Evolutionary conservation across 2,888 invertebrate species (phyloP).

Genomic region (Monopis laevigella): DNA sequence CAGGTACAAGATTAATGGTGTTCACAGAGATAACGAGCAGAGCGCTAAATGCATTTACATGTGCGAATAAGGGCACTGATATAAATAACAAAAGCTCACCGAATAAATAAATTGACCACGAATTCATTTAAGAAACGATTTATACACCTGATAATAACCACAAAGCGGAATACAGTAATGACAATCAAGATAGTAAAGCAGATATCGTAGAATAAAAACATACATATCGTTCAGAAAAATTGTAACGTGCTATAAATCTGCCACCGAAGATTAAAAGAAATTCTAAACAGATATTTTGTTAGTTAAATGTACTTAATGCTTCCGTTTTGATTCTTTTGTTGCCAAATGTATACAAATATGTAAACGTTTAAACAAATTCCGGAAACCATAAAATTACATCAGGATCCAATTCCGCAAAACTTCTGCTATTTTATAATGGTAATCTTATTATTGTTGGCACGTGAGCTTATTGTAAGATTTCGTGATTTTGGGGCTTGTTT

Average conservation of each 20-base stretch:
- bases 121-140: constrained; percentile 10
- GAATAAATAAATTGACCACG: constrained; percentile 11
- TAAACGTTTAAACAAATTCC: constrained; percentile 31
- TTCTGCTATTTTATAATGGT: constrained; percentile 29
- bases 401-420: constrained; percentile 25
- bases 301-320: constrained; percentile 28
- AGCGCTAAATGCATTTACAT: constrained; percentile 65
- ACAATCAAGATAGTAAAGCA: neutral
- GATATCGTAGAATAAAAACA: neutral
- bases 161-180: neutral
- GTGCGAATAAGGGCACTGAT: constrained; percentile 59
- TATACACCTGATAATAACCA: constrained; percentile 1
- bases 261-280: neutral
- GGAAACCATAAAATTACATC: constrained; percentile 44
- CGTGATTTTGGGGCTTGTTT: constrained; percentile 7
- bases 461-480: constrained; percentile 42
- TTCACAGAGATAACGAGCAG: constrained; percentile 54
- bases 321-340: constrained; percentile 31
- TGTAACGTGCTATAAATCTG: constrained; percentile 6
- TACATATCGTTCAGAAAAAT: neutral
- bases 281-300: constrained; percentile 1
- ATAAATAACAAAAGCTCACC: constrained; percentile 26
- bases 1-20: constrained; percentile 66
- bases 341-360: constrained; percentile 25
- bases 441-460: constrained; percentile 54